These are phyloP conservation scores for Polypedilum vanderplanki DNA, from an alignment of 1,140 invertebrate species.

Conservation along the genomic window DNA sequence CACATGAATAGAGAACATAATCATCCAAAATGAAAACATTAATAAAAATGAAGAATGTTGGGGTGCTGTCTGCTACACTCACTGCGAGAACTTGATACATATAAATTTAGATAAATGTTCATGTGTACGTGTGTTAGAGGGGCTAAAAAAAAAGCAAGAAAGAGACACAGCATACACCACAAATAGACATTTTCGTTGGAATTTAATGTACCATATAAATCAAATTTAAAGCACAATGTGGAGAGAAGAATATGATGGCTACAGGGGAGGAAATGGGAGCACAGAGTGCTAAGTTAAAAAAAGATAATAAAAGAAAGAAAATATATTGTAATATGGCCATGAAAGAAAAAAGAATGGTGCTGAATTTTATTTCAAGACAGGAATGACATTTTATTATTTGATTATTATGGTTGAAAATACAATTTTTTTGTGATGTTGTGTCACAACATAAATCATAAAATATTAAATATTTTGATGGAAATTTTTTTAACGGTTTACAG, in stretches of 20 bases:
- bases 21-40: constrained; percentile 10
- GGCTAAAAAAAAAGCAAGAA: not conserved
- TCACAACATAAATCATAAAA: too few relatives aligned
- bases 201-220: constrained; percentile 20
- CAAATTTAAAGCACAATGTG: constrained; percentile 7
- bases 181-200: not conserved
- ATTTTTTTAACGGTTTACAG: too few relatives aligned
- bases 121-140: not conserved
- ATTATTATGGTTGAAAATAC: too few relatives aligned
- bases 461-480: too few relatives aligned
- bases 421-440: too few relatives aligned
- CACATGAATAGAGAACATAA: not conserved
- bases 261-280: not conserved
- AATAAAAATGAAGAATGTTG: constrained; percentile 4
- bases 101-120: not conserved
- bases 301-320: too few relatives aligned
- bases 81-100: not conserved
- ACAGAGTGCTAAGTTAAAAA: too few relatives aligned
- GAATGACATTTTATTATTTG: too few relatives aligned
- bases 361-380: too few relatives aligned
- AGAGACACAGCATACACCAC: not conserved
- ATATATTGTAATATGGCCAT: too few relatives aligned
- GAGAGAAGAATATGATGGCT: not conserved
- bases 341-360: too few relatives aligned
- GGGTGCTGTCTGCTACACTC: not conserved